Base-by-base conservation (phyloP, 2,113 vertebrate genomes). In the Cephalopholis sonnerati region DNA sequence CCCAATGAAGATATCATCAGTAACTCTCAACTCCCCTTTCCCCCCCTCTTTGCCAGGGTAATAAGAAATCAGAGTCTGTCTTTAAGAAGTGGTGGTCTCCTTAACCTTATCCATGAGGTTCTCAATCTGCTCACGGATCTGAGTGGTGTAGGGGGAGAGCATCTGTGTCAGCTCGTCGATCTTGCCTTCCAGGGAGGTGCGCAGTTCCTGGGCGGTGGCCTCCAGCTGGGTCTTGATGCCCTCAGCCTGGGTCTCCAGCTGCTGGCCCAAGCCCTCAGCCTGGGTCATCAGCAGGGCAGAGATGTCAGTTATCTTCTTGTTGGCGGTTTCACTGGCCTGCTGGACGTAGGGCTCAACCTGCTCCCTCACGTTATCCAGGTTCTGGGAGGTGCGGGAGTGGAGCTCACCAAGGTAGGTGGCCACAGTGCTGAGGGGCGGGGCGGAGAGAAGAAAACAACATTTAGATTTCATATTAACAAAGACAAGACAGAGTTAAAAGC, bases 121-220 rank as follows among this genome's bases (percentile, higher is more conserved):
- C 62, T 96, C 91, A 11, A 96, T 5, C 77, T 96, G 93, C 51
- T 94, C 90, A 3, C 94, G 91, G 88, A 97, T 51, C 59, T 95
- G 88, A 55, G 90, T 41, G 51, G 94, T 85, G 1, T 90, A 89
- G 12, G 96, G 95, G 16, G 91, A 32, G 44, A 97, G 17, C 82
- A 95, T 41, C 17, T 91, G 78, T 27, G 87, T 92, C 29, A 97
- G 81, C 84, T 94, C 92, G 0, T 96, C 94, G 1, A 95, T 70
- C 58, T 90, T 91, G 39, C 92, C 93, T 18, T 95, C 94, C 65
- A 97, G 50, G 63, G 92, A 82, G 77, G 54, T 81, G 54, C 95
- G 94, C 13, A 96, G 83, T 0, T 92, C 89, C 62, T 95, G 64
- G 0, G 93, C 92, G 0, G 92, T 94, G 83, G 91, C 46, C 81